A percentile compares a stretch with the other conserved stretches of the same genome.
These are phyloP conservation scores for Doryteuthis pealeii DNA, from an alignment of 1,140 invertebrate species.

Conservation along the genomic window DNA sequence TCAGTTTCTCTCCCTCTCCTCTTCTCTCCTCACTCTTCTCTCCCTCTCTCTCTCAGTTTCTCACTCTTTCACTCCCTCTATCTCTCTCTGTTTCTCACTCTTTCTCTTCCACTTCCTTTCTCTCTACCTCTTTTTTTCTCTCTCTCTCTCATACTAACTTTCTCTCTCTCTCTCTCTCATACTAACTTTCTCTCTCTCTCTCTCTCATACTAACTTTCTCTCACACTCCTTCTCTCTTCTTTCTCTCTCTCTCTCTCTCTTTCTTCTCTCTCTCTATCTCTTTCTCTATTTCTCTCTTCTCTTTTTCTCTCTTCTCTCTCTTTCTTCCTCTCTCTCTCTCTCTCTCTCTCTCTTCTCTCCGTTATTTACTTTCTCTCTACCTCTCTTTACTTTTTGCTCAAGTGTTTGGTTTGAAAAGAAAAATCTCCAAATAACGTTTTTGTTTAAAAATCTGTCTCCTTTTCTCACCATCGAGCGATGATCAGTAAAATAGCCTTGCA, in stretches of 20 bases:
- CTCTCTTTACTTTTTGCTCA: not conserved
- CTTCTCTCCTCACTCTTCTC: not conserved
- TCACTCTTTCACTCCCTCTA: not conserved
- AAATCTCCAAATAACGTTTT: too few relatives aligned
- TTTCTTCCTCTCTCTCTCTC: not conserved
- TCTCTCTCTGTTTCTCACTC: not conserved
- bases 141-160: too few relatives aligned
- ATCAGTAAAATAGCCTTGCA: too few relatives aligned
- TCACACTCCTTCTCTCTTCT: too few relatives aligned
- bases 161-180: too few relatives aligned
- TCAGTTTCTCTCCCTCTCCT: not conserved
- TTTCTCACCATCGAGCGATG: too few relatives aligned
- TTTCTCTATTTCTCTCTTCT: not conserved
- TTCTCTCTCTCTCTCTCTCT: not conserved
- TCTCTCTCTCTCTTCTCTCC: not conserved
- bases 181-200: too few relatives aligned
- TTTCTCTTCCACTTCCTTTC: too few relatives aligned
- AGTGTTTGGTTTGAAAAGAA: not conserved
- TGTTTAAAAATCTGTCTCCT: too few relatives aligned
- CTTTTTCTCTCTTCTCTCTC: not conserved
- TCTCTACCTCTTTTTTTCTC: too few relatives aligned
- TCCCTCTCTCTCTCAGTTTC: not conserved
- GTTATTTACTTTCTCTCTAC: not conserved
- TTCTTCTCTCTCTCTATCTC: not conserved
- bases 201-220: too few relatives aligned